Percentiles rank a stretch among this genome's conserved stretches.
phyloP scores from a whole-genome alignment of 2,113 vertebrate species.

The Strix uralensis region DNA sequence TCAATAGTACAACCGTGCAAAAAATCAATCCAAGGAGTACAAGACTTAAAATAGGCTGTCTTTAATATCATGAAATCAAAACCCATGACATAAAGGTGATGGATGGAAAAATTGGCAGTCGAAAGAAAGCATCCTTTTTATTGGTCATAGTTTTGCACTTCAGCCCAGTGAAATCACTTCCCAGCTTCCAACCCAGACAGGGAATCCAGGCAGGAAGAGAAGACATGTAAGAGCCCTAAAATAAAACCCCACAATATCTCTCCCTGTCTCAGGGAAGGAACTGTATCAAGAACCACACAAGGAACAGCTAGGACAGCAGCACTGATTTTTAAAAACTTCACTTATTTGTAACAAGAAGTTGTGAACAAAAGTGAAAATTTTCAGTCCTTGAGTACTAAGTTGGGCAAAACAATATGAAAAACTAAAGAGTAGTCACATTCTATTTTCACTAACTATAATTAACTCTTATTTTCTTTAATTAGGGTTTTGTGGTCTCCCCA shows the following conservation, averaged over 20 bases:
- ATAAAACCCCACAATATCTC: neutral
- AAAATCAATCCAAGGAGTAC: neutral
- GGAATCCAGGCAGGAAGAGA: neutral
- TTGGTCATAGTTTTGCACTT: neutral
- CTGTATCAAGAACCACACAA: neutral
- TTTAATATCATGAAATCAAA: neutral
- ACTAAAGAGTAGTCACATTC: neutral
- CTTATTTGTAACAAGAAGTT: neutral
- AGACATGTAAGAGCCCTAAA: accelerated
- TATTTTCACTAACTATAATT: neutral
- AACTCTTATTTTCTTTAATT: neutral
- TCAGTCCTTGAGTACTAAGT: neutral
- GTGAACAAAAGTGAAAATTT: neutral
- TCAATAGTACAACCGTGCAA: neutral
- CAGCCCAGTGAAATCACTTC: neutral
- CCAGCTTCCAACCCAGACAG: neutral
- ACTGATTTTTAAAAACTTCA: neutral
- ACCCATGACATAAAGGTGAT: neutral
- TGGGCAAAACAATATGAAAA: neutral
- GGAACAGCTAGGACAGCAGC: neutral
- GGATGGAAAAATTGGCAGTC: neutral
- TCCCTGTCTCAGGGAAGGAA: neutral
- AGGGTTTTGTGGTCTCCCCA: neutral
- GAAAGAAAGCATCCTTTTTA: neutral
- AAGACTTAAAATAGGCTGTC: neutral